phyloP scores from a whole-genome alignment of 2,888 invertebrate species.

The Ochropleura plecta region DNA sequence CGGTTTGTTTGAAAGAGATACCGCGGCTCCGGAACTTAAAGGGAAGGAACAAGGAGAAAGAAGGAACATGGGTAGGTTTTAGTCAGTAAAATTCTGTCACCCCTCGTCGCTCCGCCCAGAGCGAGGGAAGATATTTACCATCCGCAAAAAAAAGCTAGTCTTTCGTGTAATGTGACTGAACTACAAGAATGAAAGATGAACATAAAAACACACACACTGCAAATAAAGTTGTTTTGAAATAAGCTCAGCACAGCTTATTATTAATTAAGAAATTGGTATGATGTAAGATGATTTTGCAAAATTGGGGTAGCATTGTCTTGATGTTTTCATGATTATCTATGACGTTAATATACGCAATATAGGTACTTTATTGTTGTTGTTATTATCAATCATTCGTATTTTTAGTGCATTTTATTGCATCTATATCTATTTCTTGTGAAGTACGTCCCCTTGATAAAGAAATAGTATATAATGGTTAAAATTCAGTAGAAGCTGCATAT shows the following conservation, averaged over 20 bases:
- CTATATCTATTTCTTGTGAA: constrained; percentile 24
- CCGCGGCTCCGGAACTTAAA: no score
- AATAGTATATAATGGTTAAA: constrained; percentile 31
- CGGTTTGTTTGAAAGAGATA: no score
- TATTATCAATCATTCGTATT: constrained; percentile 8
- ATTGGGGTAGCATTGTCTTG: not conserved
- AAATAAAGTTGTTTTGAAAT: not conserved
- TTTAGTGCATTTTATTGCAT: constrained; percentile 41
- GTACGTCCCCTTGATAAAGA: constrained; percentile 36
- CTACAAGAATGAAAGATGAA: not conserved
- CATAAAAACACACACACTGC: not conserved
- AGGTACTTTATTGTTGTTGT: constrained; percentile 3
- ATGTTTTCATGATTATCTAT: not conserved
- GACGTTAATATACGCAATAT: constrained; percentile 1
- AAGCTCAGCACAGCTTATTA: not conserved
- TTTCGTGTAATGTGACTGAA: not conserved
- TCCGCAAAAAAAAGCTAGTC: no score
- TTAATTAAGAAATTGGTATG: not conserved
- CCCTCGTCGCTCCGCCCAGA: no score
- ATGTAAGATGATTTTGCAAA: not conserved
- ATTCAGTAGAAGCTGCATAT: not conserved
- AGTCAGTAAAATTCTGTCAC: no score
- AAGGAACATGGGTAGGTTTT: no score
- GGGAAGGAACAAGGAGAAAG: no score
- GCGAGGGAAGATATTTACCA: no score